Evolutionary conservation across 2,113 vertebrate genomes (phyloP).

Genomic region (Embiotoca jacksoni): DNA sequence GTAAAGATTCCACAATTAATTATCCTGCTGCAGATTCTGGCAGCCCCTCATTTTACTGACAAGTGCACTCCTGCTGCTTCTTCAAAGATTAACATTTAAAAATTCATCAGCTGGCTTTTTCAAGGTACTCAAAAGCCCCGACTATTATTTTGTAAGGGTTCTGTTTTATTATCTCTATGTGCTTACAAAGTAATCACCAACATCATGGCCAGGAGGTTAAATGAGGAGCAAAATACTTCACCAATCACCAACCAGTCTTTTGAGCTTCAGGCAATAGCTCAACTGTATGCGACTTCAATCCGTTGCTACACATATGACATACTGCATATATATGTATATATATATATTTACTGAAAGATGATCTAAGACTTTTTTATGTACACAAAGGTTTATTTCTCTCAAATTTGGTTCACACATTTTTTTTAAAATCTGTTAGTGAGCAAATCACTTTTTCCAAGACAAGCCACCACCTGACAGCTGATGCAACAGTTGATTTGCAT

Average conservation of each 20-base stretch:
- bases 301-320: not conserved
- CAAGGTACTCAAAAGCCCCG: slow-evolving; percentile 68
- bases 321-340: not conserved
- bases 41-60: slow-evolving; percentile 78
- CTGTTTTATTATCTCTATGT: slow-evolving; percentile 74
- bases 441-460: too few relatives aligned
- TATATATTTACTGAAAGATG: not conserved
- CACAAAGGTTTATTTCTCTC: too few relatives aligned
- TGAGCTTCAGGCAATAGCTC: slow-evolving; percentile 20
- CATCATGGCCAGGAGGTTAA: slow-evolving; percentile 57
- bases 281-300: slow-evolving; percentile 9
- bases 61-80: slow-evolving; percentile 79
- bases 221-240: slow-evolving; percentile 61
- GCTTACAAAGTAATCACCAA: slow-evolving; percentile 62
- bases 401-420: too few relatives aligned
- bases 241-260: slow-evolving; percentile 32
- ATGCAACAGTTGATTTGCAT: too few relatives aligned
- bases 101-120: slow-evolving; percentile 80
- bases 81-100: slow-evolving; percentile 83
- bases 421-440: too few relatives aligned
- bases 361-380: too few relatives aligned
- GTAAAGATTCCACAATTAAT: slow-evolving; percentile 86
- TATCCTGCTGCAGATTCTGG: slow-evolving; percentile 83
- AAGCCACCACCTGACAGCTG: too few relatives aligned
- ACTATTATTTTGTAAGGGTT: slow-evolving; percentile 66